Base-by-base conservation (phyloP, 2,888 invertebrate genomes). In the Perizoma affinitatum region DNA sequence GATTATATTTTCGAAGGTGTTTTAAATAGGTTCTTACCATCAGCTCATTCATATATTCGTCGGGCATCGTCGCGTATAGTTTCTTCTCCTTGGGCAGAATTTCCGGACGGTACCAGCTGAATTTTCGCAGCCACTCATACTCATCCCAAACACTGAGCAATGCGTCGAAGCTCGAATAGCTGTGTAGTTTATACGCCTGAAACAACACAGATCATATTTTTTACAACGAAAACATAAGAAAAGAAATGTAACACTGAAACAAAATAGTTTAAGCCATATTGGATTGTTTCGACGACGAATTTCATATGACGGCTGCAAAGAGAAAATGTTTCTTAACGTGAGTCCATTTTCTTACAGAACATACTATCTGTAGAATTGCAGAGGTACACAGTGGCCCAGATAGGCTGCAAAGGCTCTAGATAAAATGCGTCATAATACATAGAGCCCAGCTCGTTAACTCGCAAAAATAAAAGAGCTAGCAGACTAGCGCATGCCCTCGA, bases 61-160 rank as follows among this genome's bases (percentile, higher is more conserved):
- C 79, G 33, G 84, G 69, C 73, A 85, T 74, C 11, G 65, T 59
- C 60, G 80, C 65, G 62, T 81, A 70, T 10, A 84, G 75, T 46
- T 76, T 71, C 70, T 89, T 89, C 44, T 80, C 79, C 64, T 78
- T 78, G 9, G 90, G 90, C 65, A 91, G 72, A 35, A 83, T 80
- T 47, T 84, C 82, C 44, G 83, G 75, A n/a, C 75, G 74, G 60
- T 82, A 78, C 82, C 83, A 84, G n/a, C 75, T 64, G 62, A 80
- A 79, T 57, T 80, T 80, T 61, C 84, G 76, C 8, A 90, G 79
- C 84, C 86, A 91, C 34, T 88, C 82, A 49, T 73, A 68, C n/a
- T 73, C 67, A 49, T 77, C 76, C 85, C 84, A 89, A 36, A 68
- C 65, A 22, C 56, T 66, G 35, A 83, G 70, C 52, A 88, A 69